These are phyloP conservation scores for Clarias platycephalus DNA, from an alignment of 2,797 vertebrate genomes.

Conservation along the genomic window DNA sequence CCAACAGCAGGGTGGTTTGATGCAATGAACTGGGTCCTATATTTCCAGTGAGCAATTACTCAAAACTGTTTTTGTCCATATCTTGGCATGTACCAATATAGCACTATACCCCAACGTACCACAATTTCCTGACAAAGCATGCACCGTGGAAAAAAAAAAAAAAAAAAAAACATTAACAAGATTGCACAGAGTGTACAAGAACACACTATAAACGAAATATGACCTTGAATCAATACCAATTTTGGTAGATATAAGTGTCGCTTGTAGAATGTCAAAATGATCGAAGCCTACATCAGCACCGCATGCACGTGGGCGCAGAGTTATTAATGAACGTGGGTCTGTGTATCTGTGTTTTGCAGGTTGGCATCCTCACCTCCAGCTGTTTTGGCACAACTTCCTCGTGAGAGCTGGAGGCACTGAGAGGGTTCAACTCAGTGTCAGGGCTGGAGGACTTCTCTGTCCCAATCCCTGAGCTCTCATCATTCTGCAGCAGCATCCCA, in stretches of 20 bases:
- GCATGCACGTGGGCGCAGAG: not conserved
- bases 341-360: not conserved
- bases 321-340: not conserved
- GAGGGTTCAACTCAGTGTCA: conserved; percentile 66
- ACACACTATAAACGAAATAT: not conserved
- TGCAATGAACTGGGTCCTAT: conserved; percentile 38
- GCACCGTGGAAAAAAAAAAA: too few species aligned
- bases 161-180: not conserved
- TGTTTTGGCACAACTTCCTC: conserved; percentile 43
- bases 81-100: not conserved
- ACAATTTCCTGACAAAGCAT: not conserved
- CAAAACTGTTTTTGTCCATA: conserved; percentile 1
- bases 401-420: conserved; percentile 53
- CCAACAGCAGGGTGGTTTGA: conserved; percentile 41
- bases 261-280: not conserved
- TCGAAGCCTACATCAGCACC: not conserved
- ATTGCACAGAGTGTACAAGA: not conserved
- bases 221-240: not conserved
- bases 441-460: conserved; percentile 55
- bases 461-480: conserved; percentile 54
- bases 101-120: not conserved
- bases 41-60: not conserved
- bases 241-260: not conserved
- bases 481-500: conserved; percentile 48
- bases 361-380: conserved; percentile 47